Conservation (phyloP, 2,797 vertebrate genomes). For the Acomys russatus region DNA sequence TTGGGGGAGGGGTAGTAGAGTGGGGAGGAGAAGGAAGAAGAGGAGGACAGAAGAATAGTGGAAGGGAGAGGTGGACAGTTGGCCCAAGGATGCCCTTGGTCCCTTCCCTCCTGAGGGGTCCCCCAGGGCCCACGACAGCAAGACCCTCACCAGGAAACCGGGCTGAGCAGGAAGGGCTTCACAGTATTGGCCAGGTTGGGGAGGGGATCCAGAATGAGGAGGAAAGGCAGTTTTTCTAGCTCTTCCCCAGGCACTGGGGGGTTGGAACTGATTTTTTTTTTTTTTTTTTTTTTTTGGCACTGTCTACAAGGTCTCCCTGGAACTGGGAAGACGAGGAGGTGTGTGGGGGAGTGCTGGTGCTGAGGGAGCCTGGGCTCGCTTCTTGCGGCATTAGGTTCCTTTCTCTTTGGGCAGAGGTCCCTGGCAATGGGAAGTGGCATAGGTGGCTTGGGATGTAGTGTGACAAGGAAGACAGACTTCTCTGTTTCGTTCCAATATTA, state of each 20-base stretch:
- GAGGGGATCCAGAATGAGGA: neutral
- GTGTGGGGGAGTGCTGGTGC: neutral
- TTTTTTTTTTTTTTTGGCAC: too few species aligned
- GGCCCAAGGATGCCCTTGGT: constrained; percentile 80
- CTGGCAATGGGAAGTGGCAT: neutral
- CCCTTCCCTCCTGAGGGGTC: constrained; percentile 53
- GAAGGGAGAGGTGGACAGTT: constrained; percentile 61
- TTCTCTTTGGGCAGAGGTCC: constrained; percentile 29
- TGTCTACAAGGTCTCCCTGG: constrained; percentile 56
- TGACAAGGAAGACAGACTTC: neutral
- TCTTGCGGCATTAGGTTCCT: constrained; percentile 49
- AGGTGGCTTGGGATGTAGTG: neutral
- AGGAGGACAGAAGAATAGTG: constrained; percentile 20
- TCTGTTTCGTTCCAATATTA: too few species aligned
- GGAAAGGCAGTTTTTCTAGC: constrained; percentile 53
- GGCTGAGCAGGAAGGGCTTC: constrained; percentile 70
- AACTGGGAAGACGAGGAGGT: neutral
- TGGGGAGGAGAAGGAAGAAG: constrained; percentile 17
- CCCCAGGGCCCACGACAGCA: constrained; percentile 37
- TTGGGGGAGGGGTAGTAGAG: neutral
- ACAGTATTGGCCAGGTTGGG: constrained; percentile 70
- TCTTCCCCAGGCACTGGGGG: constrained; percentile 14
- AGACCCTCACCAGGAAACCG: constrained; percentile 68
- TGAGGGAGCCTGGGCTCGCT: constrained; percentile 42
- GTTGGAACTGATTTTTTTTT: constrained; percentile 44